Evolutionary conservation across 2,888 invertebrate genomes (phyloP), one percentile per base, ranked within the genome.

Genomic region (Amiota communis): DNA sequence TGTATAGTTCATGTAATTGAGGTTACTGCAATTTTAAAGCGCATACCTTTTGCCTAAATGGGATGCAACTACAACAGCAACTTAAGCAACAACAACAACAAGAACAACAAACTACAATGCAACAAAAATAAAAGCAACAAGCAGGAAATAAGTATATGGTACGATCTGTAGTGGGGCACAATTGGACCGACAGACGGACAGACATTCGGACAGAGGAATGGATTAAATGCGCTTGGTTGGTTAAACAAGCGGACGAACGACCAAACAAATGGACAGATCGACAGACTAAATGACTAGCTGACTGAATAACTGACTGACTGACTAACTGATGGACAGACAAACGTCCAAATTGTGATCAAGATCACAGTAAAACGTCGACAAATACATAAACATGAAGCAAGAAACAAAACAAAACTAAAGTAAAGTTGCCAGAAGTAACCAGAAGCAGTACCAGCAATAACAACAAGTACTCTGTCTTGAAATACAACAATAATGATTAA

Each of bases 291-390:
- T 36, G 36, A 84, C 81, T 84, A 81, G 6, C 36, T 36, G 74
- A 59, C 81, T 75, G 78, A 81, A 78, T 79, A 57, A 72, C 71
- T 75, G 78, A 81, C 78, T 79, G 61, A 72, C 71, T 23, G 51
- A 49, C 17, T 68, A 78, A 78, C 79, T 15, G 15, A 53, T 53
- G 80, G 78, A 81, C 83, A 82, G 84, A 83, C 82, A 83, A 85
- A 81, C 82, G 76, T 83, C 77, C 77, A 82, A 86, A 81, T 86
- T 72, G 81, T 78, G 87, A 87, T 86, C 86, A 84, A 86, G 87
- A 86, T 85, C 83, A 36, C 36, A 81, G 75, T 75, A 76, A 72
- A 68, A 68, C 67, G 67, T 68, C 23, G 51, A 23, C 67, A 53
- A 67, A 36, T n/a, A 64, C 11, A 59, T 59, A 9, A 59, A 59